phyloP scores from a whole-genome alignment of 1,140 invertebrate genomes.

The Olivierus martensii region DNA sequence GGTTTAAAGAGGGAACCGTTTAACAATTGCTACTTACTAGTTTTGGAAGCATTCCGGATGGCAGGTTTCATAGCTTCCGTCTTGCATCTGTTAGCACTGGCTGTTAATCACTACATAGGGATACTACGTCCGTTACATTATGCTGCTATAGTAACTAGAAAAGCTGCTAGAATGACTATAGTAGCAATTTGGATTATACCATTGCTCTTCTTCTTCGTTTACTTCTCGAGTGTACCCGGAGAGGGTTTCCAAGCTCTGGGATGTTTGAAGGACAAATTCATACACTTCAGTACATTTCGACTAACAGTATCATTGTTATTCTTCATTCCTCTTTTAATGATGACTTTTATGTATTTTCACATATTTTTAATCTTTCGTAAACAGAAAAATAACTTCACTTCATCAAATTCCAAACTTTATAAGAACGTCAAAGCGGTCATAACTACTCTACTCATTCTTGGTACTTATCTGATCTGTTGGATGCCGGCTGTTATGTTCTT shows the following conservation, averaged over 20 bases:
- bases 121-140: conserved; percentile 45
- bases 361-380: conserved; percentile 41
- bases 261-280: conserved; percentile 9
- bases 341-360: conserved; percentile 43
- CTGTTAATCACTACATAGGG: conserved; percentile 53
- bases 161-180: conserved; percentile 32
- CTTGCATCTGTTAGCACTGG: conserved; percentile 45
- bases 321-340: conserved; percentile 36
- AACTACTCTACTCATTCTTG: conserved; percentile 51
- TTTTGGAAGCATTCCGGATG: conserved; percentile 38
- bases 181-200: conserved; percentile 41
- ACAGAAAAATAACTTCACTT: conserved; percentile 31
- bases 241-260: conserved; percentile 30
- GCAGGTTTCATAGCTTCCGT: conserved; percentile 42
- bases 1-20: conserved; percentile 12
- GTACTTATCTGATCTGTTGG: conserved; percentile 49
- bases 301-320: conserved; percentile 28
- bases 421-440: conserved; percentile 43
- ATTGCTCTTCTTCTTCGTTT: conserved; percentile 35
- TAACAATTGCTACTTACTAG: conserved; percentile 26
- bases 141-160: conserved; percentile 22
- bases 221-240: conserved; percentile 34
- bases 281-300: conserved; percentile 32
- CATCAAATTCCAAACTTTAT: conserved; percentile 10
- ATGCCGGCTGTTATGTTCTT: conserved; percentile 43